phyloP scores from a whole-genome alignment of 2,888 invertebrate genomes.

The Pycnomerus fuliginosus region DNA sequence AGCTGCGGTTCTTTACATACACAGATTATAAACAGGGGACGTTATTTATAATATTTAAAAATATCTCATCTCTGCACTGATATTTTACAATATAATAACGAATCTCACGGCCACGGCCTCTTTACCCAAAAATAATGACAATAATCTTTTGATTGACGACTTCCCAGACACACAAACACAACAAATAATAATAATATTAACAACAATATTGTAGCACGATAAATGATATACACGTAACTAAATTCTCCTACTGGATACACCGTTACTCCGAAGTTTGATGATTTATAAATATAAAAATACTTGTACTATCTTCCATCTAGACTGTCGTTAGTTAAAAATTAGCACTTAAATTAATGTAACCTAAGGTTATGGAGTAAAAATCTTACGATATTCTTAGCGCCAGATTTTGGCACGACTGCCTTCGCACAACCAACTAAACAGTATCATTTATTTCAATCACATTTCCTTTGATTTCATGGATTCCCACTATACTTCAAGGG shows the following conservation, averaged over 20 bases:
- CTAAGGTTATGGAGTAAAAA: too few species aligned
- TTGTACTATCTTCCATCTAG: slow-evolving; percentile 10
- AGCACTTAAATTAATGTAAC: slow-evolving; percentile 1
- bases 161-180: slow-evolving; percentile 43
- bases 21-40: slow-evolving; percentile 43
- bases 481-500: too few species aligned
- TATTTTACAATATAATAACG: slow-evolving; percentile 5
- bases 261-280: slow-evolving; percentile 35
- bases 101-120: slow-evolving; percentile 1
- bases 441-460: neutral
- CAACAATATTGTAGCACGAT: slow-evolving; percentile 29
- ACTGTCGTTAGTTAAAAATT: slow-evolving; percentile 6
- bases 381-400: too few species aligned
- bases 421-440: neutral
- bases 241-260: slow-evolving; percentile 35
- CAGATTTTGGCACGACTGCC: too few species aligned
- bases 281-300: slow-evolving; percentile 18
- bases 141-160: slow-evolving; percentile 16
- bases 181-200: slow-evolving; percentile 44
- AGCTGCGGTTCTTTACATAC: slow-evolving; percentile 40
- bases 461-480: too few species aligned
- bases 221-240: slow-evolving; percentile 26
- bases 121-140: slow-evolving; percentile 12
- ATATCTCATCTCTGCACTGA: slow-evolving; percentile 16
- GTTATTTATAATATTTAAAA: slow-evolving; percentile 27